phyloP scores from a whole-genome alignment of 2,888 invertebrate genomes.

The Axea sp. region DNA sequence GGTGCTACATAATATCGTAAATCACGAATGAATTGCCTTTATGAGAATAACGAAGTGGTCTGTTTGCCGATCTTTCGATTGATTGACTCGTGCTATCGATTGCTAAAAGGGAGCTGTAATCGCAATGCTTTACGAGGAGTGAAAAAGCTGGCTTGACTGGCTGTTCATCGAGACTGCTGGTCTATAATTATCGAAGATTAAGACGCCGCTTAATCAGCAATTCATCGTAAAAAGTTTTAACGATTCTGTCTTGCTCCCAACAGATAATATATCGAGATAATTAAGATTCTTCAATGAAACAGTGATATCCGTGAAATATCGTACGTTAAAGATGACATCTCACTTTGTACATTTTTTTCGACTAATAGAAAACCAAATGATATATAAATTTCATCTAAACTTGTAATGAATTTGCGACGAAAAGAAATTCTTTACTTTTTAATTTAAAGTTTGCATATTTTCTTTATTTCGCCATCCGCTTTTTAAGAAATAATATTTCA shows the following conservation, averaged over 20 bases:
- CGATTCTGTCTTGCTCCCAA: conserved; percentile 44
- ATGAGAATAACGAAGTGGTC: conserved; percentile 46
- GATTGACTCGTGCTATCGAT: conserved; percentile 47
- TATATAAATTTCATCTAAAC: too few species aligned
- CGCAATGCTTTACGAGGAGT: conserved; percentile 38
- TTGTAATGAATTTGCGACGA: too few species aligned
- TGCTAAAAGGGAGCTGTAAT: conserved; percentile 4
- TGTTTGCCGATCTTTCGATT: conserved; percentile 44
- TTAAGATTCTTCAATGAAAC: conserved; percentile 24
- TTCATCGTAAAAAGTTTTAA: conserved; percentile 48
- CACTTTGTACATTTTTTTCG: too few species aligned
- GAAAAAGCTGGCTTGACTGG: conserved; percentile 35
- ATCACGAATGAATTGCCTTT: conserved; percentile 45
- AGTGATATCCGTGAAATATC: conserved; percentile 37
- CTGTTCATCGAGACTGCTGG: conserved; percentile 36
- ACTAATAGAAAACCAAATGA: too few species aligned
- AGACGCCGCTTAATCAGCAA: conserved; percentile 56
- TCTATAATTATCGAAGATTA: conserved; percentile 57
- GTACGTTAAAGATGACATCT: conserved; percentile 31
- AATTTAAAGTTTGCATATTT: too few species aligned
- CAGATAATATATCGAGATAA: conserved; percentile 55
- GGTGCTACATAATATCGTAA: conserved; percentile 40
- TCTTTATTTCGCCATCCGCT: too few species aligned
- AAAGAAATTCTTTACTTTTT: too few species aligned
- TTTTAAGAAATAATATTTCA: too few species aligned